These are phyloP conservation scores for Sogatella furcifera DNA, from an alignment of 1,140 invertebrate species.

Conservation along the genomic window DNA sequence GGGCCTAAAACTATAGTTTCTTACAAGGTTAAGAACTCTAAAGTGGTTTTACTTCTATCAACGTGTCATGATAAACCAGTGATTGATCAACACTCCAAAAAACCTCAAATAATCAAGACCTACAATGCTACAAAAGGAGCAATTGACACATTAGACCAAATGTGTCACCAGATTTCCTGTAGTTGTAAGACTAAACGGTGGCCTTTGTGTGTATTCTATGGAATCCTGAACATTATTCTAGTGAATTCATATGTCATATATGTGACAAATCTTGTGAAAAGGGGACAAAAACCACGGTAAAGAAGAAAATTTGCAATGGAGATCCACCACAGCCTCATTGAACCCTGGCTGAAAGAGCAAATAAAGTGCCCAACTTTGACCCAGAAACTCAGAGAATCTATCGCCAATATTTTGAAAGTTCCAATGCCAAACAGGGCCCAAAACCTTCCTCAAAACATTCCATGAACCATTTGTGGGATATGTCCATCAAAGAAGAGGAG, in stretches of 20 bases:
- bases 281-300: not conserved
- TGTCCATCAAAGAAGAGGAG: constrained; percentile 3
- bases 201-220: not conserved
- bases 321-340: not conserved
- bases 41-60: constrained; percentile 15
- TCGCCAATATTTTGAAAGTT: not conserved
- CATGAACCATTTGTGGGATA: constrained; percentile 5
- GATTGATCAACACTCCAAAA: constrained; percentile 16
- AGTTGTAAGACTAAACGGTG: not conserved
- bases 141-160: constrained; percentile 31
- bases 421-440: not conserved
- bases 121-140: constrained; percentile 31
- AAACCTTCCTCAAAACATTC: not conserved
- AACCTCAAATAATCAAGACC: constrained; percentile 27
- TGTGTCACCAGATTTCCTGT: constrained; percentile 5
- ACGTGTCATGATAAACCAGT: constrained; percentile 13
- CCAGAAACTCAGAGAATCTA: too few relatives aligned
- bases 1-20: constrained; percentile 17
- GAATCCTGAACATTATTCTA: not conserved
- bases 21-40: constrained; percentile 18
- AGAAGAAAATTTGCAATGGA: not conserved
- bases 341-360: not conserved
- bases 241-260: not conserved
- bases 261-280: not conserved
- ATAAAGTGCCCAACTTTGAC: too few relatives aligned